Evolutionary conservation across 2,113 vertebrate species (phyloP).

Genomic region (Seriola aureovittata): DNA sequence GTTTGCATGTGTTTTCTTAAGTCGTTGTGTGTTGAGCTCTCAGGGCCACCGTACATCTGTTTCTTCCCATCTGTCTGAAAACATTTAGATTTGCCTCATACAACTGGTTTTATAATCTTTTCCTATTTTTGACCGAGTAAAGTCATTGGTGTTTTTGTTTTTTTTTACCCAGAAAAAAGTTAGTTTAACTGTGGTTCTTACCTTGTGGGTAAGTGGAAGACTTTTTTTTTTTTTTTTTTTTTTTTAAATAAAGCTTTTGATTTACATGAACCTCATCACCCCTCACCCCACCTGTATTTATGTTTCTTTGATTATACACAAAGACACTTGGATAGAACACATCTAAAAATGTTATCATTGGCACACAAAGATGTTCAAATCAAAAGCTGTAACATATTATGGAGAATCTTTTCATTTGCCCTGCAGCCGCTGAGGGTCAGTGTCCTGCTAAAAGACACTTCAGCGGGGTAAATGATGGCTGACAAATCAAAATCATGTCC

Average conservation of each 20-base stretch:
- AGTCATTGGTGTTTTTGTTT: no score
- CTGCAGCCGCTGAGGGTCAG: background rate
- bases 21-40: no score
- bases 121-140: background rate
- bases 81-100: no score
- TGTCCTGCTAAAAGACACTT: background rate
- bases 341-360: slow-evolving; percentile 16
- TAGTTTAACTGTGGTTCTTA: background rate
- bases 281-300: background rate
- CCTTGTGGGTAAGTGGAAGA: background rate
- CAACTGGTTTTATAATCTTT: no score
- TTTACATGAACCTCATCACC: background rate
- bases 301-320: slow-evolving; percentile 11
- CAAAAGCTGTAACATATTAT: background rate
- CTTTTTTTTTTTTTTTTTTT: no score
- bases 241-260: background rate
- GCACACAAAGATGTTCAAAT: slow-evolving; percentile 3
- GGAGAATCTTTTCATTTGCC: background rate
- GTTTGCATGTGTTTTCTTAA: no score
- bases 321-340: background rate
- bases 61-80: no score
- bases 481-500: background rate
- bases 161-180: no score
- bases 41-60: no score
- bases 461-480: background rate